Percentiles rank a stretch among this genome's conserved stretches.
Evolutionary conservation across 2,113 vertebrate species (phyloP).

Genomic region (Pygoscelis antarcticus): DNA sequence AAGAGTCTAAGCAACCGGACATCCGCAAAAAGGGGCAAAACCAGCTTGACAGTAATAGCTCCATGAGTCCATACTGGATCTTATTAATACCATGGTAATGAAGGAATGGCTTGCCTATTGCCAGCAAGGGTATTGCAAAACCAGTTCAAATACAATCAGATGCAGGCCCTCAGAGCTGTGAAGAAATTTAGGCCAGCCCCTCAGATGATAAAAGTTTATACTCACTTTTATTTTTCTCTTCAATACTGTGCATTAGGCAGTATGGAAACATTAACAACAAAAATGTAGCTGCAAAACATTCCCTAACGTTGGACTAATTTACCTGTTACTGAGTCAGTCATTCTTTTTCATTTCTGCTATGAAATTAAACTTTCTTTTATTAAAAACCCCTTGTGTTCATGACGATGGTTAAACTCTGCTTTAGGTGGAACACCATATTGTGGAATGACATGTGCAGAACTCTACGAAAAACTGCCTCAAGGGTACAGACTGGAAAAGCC

Average conservation of each 20-base stretch:
- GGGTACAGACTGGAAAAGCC: slow-evolving; percentile 89
- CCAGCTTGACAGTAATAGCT: neutral
- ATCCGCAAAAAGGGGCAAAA: neutral
- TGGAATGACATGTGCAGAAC: slow-evolving; percentile 88
- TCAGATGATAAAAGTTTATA: neutral
- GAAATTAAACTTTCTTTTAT: neutral
- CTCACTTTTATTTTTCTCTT: neutral
- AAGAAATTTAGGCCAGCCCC: neutral
- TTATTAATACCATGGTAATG: neutral
- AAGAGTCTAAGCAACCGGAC: neutral
- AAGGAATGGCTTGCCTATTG: neutral
- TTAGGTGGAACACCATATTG: slow-evolving; percentile 88
- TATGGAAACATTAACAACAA: neutral
- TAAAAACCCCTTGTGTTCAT: neutral
- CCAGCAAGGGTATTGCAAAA: neutral
- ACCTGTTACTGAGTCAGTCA: neutral
- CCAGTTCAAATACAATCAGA: neutral
- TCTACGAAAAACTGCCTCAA: slow-evolving; percentile 88
- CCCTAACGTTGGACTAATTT: neutral
- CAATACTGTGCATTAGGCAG: neutral
- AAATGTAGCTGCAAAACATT: neutral
- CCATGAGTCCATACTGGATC: neutral
- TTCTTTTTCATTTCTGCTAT: neutral
- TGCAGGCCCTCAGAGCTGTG: neutral
- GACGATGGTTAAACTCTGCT: neutral